phyloP scores from a whole-genome alignment of 1,140 invertebrate species.

The Octopus sinensis region DNA sequence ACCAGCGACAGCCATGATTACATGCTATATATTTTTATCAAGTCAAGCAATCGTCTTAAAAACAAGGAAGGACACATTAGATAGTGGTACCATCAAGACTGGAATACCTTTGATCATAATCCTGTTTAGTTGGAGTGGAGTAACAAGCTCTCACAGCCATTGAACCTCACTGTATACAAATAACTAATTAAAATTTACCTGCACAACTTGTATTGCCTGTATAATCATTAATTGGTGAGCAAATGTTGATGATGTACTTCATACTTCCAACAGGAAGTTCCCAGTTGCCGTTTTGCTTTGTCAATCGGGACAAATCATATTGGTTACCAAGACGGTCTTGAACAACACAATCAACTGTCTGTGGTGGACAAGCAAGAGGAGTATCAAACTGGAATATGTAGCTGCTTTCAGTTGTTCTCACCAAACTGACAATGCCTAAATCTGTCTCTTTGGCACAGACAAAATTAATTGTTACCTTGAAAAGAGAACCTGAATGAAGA shows the following conservation, averaged over 20 bases:
- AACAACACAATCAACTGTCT: conserved; percentile 43
- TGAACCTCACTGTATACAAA: too few species aligned
- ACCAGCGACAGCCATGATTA: too few species aligned
- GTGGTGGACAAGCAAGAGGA: conserved; percentile 40
- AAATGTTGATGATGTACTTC: conserved; percentile 49
- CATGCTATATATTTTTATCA: too few species aligned
- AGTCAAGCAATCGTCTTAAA: too few species aligned
- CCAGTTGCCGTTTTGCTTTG: conserved; percentile 32
- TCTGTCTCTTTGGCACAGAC: conserved; percentile 31
- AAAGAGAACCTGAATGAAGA: conserved; percentile 30
- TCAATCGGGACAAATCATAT: conserved; percentile 43
- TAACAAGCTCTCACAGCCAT: too few species aligned
- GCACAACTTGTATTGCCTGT: conserved; percentile 34
- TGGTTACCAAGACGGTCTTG: conserved; percentile 38
- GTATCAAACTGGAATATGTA: conserved; percentile 43
- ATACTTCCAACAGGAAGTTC: conserved; percentile 32
- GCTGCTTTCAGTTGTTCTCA: conserved; percentile 24
- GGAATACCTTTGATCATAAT: too few species aligned
- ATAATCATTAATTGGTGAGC: conserved; percentile 39
- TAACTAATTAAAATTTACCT: conserved; percentile 30
- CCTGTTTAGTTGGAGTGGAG: too few species aligned
- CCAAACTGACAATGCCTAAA: conserved; percentile 26
- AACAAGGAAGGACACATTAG: too few species aligned
- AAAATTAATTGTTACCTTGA: conserved; percentile 36
- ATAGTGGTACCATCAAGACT: too few species aligned